These are phyloP conservation scores for Eulemur rubriventer DNA, from an alignment of 2,797 vertebrate species.

Conservation along the genomic window DNA sequence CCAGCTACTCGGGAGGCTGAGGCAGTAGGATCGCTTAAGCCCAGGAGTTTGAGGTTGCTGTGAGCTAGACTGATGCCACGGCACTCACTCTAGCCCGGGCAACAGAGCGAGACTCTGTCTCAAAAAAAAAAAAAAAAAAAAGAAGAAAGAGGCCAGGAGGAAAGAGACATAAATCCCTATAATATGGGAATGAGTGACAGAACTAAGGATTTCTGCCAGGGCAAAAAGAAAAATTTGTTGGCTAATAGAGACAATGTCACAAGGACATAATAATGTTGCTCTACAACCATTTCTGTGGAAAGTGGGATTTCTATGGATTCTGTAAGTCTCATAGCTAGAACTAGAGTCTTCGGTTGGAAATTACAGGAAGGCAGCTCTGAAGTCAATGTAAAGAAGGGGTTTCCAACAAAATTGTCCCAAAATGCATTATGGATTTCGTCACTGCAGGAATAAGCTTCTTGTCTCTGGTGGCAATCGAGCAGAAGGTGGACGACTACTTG, in stretches of 20 bases:
- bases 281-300: neutral
- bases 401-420: neutral
- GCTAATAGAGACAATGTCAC: slow-evolving; percentile 1
- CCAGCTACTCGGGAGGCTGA: too few relatives aligned
- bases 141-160: neutral
- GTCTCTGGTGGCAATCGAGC: neutral
- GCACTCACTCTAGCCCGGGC: too few relatives aligned
- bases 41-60: too few relatives aligned
- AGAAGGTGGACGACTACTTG: neutral
- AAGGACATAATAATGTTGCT: slow-evolving; percentile 7
- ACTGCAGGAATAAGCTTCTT: neutral
- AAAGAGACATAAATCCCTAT: neutral
- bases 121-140: too few relatives aligned
- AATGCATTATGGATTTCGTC: neutral
- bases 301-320: neutral
- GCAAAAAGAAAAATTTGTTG: neutral
- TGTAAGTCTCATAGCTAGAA: neutral
- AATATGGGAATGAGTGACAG: neutral
- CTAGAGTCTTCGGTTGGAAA: neutral
- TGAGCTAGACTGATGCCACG: too few relatives aligned
- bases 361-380: neutral
- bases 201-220: slow-evolving; percentile 10
- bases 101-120: too few relatives aligned
- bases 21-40: too few relatives aligned
- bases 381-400: neutral